Evolutionary conservation across 1,140 invertebrate species (phyloP), one percentile per base, ranked within the genome.

Genomic region (Brachionus plicatilis): DNA sequence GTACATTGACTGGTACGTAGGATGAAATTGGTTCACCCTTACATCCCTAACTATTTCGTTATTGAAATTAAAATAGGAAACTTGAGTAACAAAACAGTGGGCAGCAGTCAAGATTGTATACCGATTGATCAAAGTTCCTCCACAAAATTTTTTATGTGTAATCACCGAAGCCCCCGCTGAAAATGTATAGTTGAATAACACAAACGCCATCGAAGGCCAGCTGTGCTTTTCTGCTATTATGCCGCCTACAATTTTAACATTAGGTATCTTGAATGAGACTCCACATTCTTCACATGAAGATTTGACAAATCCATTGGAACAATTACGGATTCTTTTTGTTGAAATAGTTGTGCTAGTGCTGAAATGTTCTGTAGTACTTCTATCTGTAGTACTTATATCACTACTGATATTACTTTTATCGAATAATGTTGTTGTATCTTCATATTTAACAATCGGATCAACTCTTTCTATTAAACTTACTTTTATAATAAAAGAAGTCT

Each of bases 31-130:
- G 65, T 82, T 82, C 7, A 56, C 17, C 24, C 6, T 0, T 27
- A 82, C 53, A 17, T 20, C 43, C 6, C 2, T 37, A 17, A 72
- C n/a, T 41, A 20, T 41, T 11, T 9, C 4, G n/a, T 65, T 5
- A 41, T 20, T 24, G n/a, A 12, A 17, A 45, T 53, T 11, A 50
- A 3, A 8, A 33, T 27, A 76, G 12, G 27, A 29, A 3, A 82
- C 3, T 65, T 68, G n/a, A 5, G 6, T 75, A n/a, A 75, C 8
- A 68, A 65, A 82, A 9, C 79, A 82, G 65, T 82, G 79, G 11
- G 79, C 79, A 65, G 79, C 79, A 33, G 79, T 82, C 60, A 82
- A 60, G 12, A 82, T 60, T 24, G 79, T 82, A 12, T 82, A 17
- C 41, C 65, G 9, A 65, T 82, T 68, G 7, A 82, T 82, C 37